Base-by-base conservation (phyloP, 2,888 invertebrate species). In the Calliphora vomitoria region DNA sequence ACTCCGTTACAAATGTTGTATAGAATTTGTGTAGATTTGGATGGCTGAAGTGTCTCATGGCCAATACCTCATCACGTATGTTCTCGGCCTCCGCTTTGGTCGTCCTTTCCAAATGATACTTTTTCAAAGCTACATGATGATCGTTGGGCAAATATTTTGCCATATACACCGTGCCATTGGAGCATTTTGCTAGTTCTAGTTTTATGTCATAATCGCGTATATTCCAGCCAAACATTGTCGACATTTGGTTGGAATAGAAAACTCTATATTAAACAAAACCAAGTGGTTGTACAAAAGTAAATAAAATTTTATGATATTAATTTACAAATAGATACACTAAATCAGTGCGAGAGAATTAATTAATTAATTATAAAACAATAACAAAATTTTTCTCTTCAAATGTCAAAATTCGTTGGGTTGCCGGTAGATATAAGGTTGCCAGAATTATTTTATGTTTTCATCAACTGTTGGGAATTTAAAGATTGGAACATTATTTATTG, bases 41-140 rank as follows among this genome's bases (percentile, higher is more conserved):
- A 93, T 98, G 98, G 88, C 96, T 95, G 20, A 98, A 94, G 91
- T 97, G 97, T 88, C 96, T 95, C 87, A 96, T 96, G 81, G 96
- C 95, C 71, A 96, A 94, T 84, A 98, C 96, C 94, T 98, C 98
- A 94, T 96, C 95, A 95, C 97, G 95, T 83, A 96, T 90, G 85
- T 90, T 90, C 81, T 90, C 90, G 11, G 95, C 95, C 90, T 96
- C 95, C 71, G 95, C 95, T 90, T 95, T 95, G 72, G 82, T 89
- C 20, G 95, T 95, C 91, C 95, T 95, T 90, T 97, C 97, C 92
- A 97, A 95, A 91, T 96, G 96, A 93, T 96, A 97, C 91, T 96
- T 95, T 91, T 97, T 97, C 47, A 97, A 94, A 4, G 97, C 96
- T 80, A 97, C 95, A 94, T 96, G 95, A n/a, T 95, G 95, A 82